Percentiles rank a stretch among this genome's conserved stretches.
Evolutionary conservation across 2,888 invertebrate genomes (phyloP).

Genomic region (Habrosyne pyritoides): DNA sequence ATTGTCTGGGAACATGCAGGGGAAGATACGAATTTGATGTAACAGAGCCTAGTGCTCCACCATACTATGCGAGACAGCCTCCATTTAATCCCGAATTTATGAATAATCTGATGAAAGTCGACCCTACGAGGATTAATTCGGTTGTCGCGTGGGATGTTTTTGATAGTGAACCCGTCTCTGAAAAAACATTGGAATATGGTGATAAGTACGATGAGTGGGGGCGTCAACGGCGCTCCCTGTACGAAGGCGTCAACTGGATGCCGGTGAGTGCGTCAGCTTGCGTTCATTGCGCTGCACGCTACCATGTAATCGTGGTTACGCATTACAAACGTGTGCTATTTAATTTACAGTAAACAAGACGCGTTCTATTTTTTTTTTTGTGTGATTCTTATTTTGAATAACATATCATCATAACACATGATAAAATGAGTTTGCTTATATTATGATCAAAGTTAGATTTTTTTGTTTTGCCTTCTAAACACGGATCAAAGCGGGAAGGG

Average conservation of each 20-base stretch:
- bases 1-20: conserved; percentile 63
- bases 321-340: conserved; percentile 41
- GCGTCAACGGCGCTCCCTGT: conserved; percentile 66
- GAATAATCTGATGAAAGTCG: conserved; percentile 45
- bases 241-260: conserved; percentile 76
- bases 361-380: conserved; percentile 29
- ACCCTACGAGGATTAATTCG: conserved; percentile 33
- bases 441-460: conserved; percentile 27
- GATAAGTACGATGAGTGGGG: conserved; percentile 56
- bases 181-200: conserved; percentile 44
- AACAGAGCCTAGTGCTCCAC: conserved; percentile 57
- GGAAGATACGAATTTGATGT: conserved; percentile 49
- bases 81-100: conserved; percentile 72
- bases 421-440: conserved; percentile 22
- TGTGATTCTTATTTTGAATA: conserved; percentile 28
- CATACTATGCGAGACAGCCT: conserved; percentile 65
- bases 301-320: conserved; percentile 40
- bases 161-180: conserved; percentile 44
- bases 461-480: conserved; percentile 51
- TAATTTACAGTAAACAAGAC: conserved; percentile 37
- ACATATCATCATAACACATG: conserved; percentile 9
- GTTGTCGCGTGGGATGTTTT: conserved; percentile 40
- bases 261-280: conserved; percentile 72
- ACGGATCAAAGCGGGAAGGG: conserved; percentile 67
- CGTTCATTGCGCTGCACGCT: conserved; percentile 58